Evolutionary conservation across 1,140 invertebrate species (phyloP), one percentile per base, ranked within the genome.

Genomic region (Pseudomyrmex cubaensis): DNA sequence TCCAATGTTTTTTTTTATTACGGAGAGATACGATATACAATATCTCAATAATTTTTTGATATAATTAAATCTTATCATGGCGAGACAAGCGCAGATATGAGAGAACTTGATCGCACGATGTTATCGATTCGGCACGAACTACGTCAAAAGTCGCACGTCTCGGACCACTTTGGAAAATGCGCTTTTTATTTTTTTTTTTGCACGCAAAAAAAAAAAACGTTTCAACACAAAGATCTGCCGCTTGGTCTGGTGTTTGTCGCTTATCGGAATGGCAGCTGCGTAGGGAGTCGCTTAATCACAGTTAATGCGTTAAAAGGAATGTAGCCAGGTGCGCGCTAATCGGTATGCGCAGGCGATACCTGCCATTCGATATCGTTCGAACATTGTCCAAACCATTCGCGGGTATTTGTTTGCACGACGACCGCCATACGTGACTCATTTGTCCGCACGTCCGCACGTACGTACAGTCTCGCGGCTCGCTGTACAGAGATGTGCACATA

Each of bases 311-410:
- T 70, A 57, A 72, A 80, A 72, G 56, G 46, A 22, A 35, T 17
- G 54, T 15, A 50, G 7, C 35, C 76, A 78, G 64, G 64, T 83
- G 72, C 66, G 22, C 62, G 46, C 63, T 44, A 22, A 69, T 59
- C 48, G 57, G 59, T 82, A 48, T 67, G 70, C 52, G 52, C 44
- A 52, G 22, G 46, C 46, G 50, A 44, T 35, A 67, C 35, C 22
- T 59, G 70, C 56, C 62, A 87, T 54, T 61, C 20, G 75, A 87
- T 57, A 75, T 73, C 46, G 82, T 61, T 87, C 20, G 76, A 87
- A 87, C 83, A 70, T 80, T 87, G 62, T 87, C 59, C 48, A 80
- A 84, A 84, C 87, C 75, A 84, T 84, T 66, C 9, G n/a, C 44
- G 17, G 67, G 54, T 57, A 80, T 74, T 69, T 87, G 85, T 87